Conservation (phyloP, 2,113 vertebrate genomes). For the Hiodon tergisus region DNA sequence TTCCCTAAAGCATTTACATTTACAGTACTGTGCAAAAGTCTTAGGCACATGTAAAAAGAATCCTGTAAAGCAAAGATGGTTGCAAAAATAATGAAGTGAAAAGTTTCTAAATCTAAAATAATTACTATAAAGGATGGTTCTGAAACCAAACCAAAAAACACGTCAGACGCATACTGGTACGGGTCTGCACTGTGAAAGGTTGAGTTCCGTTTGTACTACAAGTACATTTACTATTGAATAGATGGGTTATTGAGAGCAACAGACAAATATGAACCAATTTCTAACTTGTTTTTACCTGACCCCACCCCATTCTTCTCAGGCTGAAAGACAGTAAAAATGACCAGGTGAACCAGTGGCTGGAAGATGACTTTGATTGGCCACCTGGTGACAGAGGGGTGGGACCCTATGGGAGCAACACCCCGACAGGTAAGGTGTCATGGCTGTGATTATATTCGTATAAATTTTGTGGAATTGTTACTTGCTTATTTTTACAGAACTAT, state of each 20-base stretch:
- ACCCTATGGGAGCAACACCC: neutral
- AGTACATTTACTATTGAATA: no score
- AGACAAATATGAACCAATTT: neutral
- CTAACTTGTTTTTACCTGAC: neutral
- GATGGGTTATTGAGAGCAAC: neutral
- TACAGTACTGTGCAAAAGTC: no score
- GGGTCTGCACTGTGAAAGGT: neutral
- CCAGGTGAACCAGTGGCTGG: constrained; percentile 38
- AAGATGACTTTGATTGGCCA: constrained; percentile 43
- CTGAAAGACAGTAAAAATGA: constrained; percentile 28
- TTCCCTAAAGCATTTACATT: no score
- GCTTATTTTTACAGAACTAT: constrained; percentile 28
- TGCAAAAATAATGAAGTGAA: no score
- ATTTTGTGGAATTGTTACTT: neutral
- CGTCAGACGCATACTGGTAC: no score
- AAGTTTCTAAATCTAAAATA: no score
- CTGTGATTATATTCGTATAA: neutral
- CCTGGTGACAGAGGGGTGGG: neutral
- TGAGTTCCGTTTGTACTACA: neutral
- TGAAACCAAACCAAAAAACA: no score
- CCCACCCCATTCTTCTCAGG: neutral
- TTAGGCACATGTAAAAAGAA: no score
- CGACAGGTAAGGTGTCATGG: constrained; percentile 23
- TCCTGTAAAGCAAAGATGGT: no score
- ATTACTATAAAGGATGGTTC: no score